Evolutionary conservation across 37 sponge, comb jelly and placozoan genomes (phyloP), one percentile per base, ranked within the genome.

Genomic region (Eunapius fragilis): DNA sequence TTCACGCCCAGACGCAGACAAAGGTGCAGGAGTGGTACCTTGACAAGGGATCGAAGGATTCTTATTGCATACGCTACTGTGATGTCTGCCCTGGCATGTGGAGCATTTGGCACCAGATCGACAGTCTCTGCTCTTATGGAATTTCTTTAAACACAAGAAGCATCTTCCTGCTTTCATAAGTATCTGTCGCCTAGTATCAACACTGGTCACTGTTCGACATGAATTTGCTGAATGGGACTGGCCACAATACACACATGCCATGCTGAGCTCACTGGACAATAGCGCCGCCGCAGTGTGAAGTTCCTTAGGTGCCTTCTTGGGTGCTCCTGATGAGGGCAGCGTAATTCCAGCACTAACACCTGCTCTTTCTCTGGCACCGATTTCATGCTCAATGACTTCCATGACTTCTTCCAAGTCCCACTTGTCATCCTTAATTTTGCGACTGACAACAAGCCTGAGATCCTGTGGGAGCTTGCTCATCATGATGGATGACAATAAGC

Each of bases 401-500:
- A 85, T 23, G 2, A 85, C 30, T 6, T 33, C 45, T 26, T 85
- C 86, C 72, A 85, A 37, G 13, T 77, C 67, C 85, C 77, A 85
- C 11, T 67, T 38, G 23, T 47, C 78, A 6, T 11, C 38, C 7
- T 38, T 25, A 41, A 48, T 74, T 31, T 74, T 27, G 17, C 79
- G 14, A 71, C 86, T 85, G 13, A 85, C 45, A 31, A 31, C 70
- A 3, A 85, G 48, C 2, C 26, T 49, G 24, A 85, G 70, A 47
- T 85, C 86, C 7, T 72, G n/a, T 24, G 86, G 86, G 23, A 85
- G 28, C 26, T 24, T 17, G 12, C 11, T 37, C 31, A 85, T 31
- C 24, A 77, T 72, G 2, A 77, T 72, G 0, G 79, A 35, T 10
- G 36, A 85, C 24, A 85, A 69, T 31, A 85, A 3, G 26, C 41